These are phyloP conservation scores for Zootoca vivipara DNA, from an alignment of 2,113 vertebrate species.

Conservation along the genomic window DNA sequence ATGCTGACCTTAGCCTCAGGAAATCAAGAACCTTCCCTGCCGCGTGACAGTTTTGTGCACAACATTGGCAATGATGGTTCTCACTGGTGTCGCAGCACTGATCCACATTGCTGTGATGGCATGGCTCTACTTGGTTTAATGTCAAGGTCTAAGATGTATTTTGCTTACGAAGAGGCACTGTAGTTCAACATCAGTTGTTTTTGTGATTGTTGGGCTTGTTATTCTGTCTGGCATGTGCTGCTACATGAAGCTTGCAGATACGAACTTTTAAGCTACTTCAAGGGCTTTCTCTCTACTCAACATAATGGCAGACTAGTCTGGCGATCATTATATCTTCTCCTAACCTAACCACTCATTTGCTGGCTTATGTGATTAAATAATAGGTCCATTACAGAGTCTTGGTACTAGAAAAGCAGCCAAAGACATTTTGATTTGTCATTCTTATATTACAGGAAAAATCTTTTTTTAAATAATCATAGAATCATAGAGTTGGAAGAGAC, in stretches of 20 bases:
- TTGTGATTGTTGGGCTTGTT: no score
- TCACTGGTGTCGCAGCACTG: neutral
- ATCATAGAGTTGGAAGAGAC: no score
- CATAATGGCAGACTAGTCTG: neutral
- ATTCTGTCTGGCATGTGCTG: neutral
- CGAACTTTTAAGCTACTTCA: neutral
- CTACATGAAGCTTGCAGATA: neutral
- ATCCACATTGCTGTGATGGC: neutral
- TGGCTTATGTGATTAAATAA: conserved; percentile 32
- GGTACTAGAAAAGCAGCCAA: conserved; percentile 4
- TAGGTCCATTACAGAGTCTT: conserved; percentile 31
- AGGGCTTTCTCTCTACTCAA: neutral
- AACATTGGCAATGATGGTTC: neutral
- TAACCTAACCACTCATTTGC: neutral
- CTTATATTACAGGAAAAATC: no score
- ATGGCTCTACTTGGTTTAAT: neutral
- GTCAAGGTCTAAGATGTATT: neutral
- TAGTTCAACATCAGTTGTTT: neutral
- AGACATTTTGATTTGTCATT: conserved; percentile 36
- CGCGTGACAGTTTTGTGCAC: no score
- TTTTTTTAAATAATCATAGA: conserved; percentile 1
- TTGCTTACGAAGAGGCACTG: neutral
- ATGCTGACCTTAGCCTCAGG: neutral
- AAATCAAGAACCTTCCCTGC: neutral
- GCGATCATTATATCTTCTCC: neutral